These are phyloP conservation scores for Heliothis subflexa DNA, from an alignment of 1,140 invertebrate species.

Conservation along the genomic window DNA sequence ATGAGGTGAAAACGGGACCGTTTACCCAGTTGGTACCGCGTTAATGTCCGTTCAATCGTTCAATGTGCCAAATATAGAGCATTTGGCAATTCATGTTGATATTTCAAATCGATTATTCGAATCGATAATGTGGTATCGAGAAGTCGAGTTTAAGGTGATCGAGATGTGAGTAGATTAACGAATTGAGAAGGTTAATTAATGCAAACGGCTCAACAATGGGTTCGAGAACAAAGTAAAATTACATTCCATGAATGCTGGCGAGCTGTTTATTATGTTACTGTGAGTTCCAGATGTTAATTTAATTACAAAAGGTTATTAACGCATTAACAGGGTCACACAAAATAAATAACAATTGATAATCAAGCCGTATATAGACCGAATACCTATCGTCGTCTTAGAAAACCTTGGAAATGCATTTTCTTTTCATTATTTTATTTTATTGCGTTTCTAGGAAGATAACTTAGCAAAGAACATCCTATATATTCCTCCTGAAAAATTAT, in stretches of 20 bases:
- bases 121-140: conserved; percentile 42
- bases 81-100: conserved; percentile 33
- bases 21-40: conserved; percentile 61
- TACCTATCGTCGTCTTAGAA: too few relatives aligned
- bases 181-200: conserved; percentile 29
- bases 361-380: not conserved
- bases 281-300: conserved; percentile 2
- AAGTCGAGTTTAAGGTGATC: conserved; percentile 16
- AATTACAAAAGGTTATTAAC: not conserved
- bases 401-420: too few relatives aligned
- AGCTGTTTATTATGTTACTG: not conserved
- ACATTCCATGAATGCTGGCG: conserved; percentile 21
- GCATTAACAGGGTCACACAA: not conserved
- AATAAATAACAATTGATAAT: not conserved
- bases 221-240: conserved; percentile 14
- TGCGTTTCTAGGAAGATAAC: too few relatives aligned
- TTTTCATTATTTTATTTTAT: too few relatives aligned
- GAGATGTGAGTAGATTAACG: conserved; percentile 22
- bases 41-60: conserved; percentile 57
- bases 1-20: conserved; percentile 80
- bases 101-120: conserved; percentile 44
- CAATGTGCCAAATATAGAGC: conserved; percentile 53
- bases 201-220: conserved; percentile 1
- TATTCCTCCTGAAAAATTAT: too few relatives aligned
- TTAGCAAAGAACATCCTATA: too few relatives aligned